Base-by-base conservation (phyloP, 2,113 vertebrate genomes). In the Nesogale talazaci region DNA sequence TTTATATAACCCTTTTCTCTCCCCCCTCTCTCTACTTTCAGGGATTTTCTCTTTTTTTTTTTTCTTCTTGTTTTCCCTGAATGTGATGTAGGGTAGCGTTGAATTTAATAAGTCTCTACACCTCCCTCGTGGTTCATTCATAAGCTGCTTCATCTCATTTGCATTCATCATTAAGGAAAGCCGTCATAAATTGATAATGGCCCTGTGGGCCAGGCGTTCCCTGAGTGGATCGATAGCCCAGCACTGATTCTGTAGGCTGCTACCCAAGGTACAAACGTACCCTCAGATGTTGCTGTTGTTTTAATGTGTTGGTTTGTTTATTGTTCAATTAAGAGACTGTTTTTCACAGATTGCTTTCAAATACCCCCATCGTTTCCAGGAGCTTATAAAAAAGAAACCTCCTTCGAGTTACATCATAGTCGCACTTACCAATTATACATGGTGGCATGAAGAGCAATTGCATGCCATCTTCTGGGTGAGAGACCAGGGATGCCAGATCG, bases 281-380 rank as follows among this genome's bases (percentile, higher is more conserved):
- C 84, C 77, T 91, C 69, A 38, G 42, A 80, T 86, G 90, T 92
- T 87, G 83, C 69, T 40, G 12, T 81, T 82, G 11, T 19, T 88
- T 88, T 89, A 46, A 69, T 80, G 29, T 72, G n/a, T n/a, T 27
- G 9, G 31, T 70, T 61, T 61, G 3, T 14, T 70, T 63, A 36
- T 85, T 92, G 78, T 77, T 74, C 3, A 27, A 74, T 91, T 82
- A 91, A 77, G 2, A 94, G 23, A 72, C 92, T 86, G 6, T 78
- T 92, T 93, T 59, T 90, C 20, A 59, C 6, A 3, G 12, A 46
- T 94, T 92, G 75, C 79, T 94, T 94, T 20, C 36, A 95, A 93
- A 84, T 75, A 40, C 29, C 57, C 46, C 23, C 36, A 38, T 86
- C 72, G 77, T 77, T 80, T 92, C 61, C 46, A 93, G 59, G 79